Base-by-base conservation (phyloP, 2,797 vertebrate species). In the Spea hammondii region DNA sequence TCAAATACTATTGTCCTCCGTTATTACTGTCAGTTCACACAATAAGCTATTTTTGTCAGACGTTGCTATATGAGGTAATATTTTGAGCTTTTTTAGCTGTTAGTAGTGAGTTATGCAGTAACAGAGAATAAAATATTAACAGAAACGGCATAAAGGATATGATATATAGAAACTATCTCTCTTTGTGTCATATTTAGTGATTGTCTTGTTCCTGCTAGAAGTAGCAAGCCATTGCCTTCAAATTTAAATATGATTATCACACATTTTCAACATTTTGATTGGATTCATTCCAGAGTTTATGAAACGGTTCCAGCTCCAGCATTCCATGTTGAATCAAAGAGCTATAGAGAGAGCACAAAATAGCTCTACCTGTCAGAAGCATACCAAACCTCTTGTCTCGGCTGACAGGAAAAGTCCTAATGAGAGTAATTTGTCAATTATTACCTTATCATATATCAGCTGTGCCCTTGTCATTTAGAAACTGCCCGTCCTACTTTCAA, bases 341-440 rank as follows among this genome's bases (percentile, higher is more conserved):
- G 50, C 12, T 46, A 50, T 49, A 65, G 44, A 51, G 53, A 55
- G 7, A 53, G 46, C 45, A 46, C 72, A 13, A 4, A 32, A 45
- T 50, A 50, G 51, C 46, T 32, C 46, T 57, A 17, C 10, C 51
- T 80, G 59, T 80, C 50, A 71, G 50, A 72, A 59, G 67, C 11
- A 53, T 50, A 71, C 45, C 68, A 71, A 54, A 44, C 45, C 49
- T 67, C 74, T 60, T 60, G 32, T 32, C 72, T 81, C 74, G 62
- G 45, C 47, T 72, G 69, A 81, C 79, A 76, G 74, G 69, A 81
- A 80, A 76, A 62, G 55, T 69, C 60, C 66, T 81, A 81, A 81
- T 81, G 64, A 76, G 69, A 45, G 67, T 77, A 67, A 81, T 81
- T 81, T 81, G 74, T 81, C 74, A 72, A 53, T 81, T 81, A 72